Conservation (phyloP, 2,113 vertebrate species). For the Globicephala melas region DNA sequence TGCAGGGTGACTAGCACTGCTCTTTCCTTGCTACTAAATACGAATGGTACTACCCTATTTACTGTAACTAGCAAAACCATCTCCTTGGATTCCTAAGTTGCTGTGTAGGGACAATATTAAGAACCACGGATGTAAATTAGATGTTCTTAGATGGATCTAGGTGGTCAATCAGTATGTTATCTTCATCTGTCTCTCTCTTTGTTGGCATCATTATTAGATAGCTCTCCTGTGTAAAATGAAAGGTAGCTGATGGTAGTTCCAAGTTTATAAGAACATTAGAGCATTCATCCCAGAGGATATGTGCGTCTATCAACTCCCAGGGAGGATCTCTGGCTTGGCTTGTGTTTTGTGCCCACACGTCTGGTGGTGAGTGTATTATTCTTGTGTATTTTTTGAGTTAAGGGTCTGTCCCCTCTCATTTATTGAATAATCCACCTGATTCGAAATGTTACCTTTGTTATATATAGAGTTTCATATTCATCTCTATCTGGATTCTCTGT, state of each 20-base stretch:
- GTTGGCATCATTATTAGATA: not conserved
- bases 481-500: not conserved
- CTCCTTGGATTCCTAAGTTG: not conserved
- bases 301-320: not conserved
- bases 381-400: not conserved
- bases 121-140: not conserved
- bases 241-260: not conserved
- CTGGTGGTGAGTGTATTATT: not conserved
- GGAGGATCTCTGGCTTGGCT: not conserved
- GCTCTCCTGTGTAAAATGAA: not conserved
- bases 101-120: not conserved
- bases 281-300: not conserved
- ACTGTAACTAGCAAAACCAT: not conserved
- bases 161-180: not conserved
- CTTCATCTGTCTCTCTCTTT: not conserved
- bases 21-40: not conserved
- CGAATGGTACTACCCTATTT: not conserved
- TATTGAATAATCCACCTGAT: not conserved
- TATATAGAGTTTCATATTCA: not conserved
- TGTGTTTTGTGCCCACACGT: not conserved
- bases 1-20: not conserved
- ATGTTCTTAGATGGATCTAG: not conserved
- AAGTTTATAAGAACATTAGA: not conserved
- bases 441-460: not conserved
- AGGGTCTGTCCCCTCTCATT: not conserved